These are phyloP conservation scores for Agriopis aurantiaria DNA, from an alignment of 2,888 invertebrate genomes.

Conservation along the genomic window DNA sequence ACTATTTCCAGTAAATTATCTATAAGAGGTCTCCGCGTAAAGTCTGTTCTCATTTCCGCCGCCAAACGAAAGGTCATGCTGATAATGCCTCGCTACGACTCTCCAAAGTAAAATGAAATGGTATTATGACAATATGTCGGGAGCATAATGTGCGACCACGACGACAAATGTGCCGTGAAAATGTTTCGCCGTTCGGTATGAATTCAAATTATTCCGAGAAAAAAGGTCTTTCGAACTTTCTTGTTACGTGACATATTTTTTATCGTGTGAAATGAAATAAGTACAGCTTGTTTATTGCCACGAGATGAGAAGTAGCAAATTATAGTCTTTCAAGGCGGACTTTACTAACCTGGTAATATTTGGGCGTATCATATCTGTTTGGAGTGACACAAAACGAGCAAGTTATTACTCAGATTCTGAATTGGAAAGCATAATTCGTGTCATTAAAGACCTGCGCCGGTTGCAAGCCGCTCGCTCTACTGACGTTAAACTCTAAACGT, in stretches of 20 bases:
- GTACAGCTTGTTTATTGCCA: constrained; percentile 25
- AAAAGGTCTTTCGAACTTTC: constrained; percentile 45
- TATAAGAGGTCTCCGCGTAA: constrained; percentile 73
- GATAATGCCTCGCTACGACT: constrained; percentile 71
- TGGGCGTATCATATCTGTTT: constrained; percentile 55
- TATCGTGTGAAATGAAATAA: constrained; percentile 39
- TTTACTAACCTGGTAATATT: constrained; percentile 70
- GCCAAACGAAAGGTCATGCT: constrained; percentile 75
- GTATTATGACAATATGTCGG: constrained; percentile 81
- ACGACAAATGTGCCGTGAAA: constrained; percentile 62
- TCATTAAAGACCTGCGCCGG: constrained; percentile 60
- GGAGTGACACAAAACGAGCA: constrained; percentile 59
- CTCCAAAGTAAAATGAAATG: constrained; percentile 80
- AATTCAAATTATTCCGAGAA: constrained; percentile 57
- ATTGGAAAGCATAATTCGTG: constrained; percentile 59
- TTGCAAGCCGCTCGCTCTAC: constrained; percentile 61
- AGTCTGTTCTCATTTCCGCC: constrained; percentile 82
- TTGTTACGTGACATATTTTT: constrained; percentile 41
- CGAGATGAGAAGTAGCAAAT: constrained; percentile 45
- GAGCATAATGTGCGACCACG: constrained; percentile 61
- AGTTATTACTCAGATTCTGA: constrained; percentile 52
- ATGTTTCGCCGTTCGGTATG: constrained; percentile 53
- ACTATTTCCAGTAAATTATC: constrained; percentile 73
- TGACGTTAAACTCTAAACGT: constrained; percentile 64
- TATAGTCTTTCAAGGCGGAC: constrained; percentile 45